Evolutionary conservation across 2,888 invertebrate species (phyloP).

Genomic region (Mythimna pallens): DNA sequence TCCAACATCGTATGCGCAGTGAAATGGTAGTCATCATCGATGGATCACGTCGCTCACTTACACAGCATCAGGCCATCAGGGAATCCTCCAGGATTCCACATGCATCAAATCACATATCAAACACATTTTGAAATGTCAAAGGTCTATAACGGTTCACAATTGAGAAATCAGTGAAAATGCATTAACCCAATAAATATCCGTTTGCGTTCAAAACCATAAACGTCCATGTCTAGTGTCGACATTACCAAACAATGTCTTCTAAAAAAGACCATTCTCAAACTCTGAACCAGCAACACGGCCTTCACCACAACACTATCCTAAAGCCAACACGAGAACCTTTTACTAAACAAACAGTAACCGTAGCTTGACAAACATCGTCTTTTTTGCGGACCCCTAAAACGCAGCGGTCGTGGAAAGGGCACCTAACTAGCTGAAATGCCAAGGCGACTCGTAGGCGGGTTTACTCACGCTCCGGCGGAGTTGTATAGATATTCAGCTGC

Average conservation of each 20-base stretch:
- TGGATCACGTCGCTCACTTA: no score
- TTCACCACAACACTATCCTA: slow-evolving; percentile 30
- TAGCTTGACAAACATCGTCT: slow-evolving; percentile 41
- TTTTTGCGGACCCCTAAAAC: slow-evolving; percentile 47
- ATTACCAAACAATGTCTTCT: background rate
- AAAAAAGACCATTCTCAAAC: background rate
- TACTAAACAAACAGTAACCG: slow-evolving; percentile 33
- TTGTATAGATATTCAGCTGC: slow-evolving; percentile 11
- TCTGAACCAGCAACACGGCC: slow-evolving; percentile 3
- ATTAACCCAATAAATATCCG: no score
- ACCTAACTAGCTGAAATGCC: slow-evolving; percentile 51
- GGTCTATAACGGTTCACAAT: no score
- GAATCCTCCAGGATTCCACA: no score
- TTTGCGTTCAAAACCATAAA: no score
- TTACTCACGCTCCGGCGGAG: slow-evolving; percentile 15
- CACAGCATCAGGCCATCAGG: no score
- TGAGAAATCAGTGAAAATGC: no score
- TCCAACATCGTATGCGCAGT: no score
- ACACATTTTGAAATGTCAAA: no score
- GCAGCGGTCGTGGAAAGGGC: slow-evolving; percentile 52
- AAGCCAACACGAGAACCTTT: slow-evolving; percentile 45
- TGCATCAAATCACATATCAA: no score
- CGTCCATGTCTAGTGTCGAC: background rate
- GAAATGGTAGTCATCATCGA: no score
- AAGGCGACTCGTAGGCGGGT: slow-evolving; percentile 54